A percentile compares a stretch with the other conserved stretches of the same genome.
Conservation (phyloP, 2,113 vertebrate species). For the Hippopotamus amphibius region DNA sequence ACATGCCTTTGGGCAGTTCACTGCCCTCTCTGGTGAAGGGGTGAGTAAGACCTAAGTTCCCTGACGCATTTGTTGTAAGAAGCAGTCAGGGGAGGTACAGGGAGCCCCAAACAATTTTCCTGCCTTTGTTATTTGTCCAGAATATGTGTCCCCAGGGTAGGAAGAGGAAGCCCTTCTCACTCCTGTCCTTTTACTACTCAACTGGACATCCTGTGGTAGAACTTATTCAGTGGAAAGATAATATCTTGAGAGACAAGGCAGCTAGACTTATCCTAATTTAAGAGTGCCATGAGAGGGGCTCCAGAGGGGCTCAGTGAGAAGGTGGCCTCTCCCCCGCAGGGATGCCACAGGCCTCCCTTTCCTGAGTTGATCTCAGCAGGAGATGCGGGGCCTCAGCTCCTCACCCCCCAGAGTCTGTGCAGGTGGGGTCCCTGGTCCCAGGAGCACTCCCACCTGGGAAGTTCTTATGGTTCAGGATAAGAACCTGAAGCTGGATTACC, state of each 20-base stretch:
- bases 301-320: background rate
- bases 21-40: background rate
- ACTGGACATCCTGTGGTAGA: background rate
- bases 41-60: background rate
- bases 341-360: background rate
- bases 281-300: background rate
- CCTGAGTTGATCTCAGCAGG: background rate
- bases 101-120: background rate
- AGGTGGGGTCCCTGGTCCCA: background rate
- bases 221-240: background rate
- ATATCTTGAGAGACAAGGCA: background rate
- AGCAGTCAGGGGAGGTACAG: background rate
- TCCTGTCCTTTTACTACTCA: background rate
- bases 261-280: background rate
- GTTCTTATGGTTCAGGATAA: background rate
- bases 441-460: background rate
- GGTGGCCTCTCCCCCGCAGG: too few relatives aligned
- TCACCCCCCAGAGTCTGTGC: background rate
- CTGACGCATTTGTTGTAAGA: background rate
- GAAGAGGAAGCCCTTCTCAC: background rate
- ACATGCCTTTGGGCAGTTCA: background rate
- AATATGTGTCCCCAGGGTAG: background rate
- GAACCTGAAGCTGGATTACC: conserved; percentile 40
- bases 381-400: background rate
- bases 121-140: background rate